Conservation (phyloP, 2,797 vertebrate genomes). For the Mormyrus proboscirostris region DNA sequence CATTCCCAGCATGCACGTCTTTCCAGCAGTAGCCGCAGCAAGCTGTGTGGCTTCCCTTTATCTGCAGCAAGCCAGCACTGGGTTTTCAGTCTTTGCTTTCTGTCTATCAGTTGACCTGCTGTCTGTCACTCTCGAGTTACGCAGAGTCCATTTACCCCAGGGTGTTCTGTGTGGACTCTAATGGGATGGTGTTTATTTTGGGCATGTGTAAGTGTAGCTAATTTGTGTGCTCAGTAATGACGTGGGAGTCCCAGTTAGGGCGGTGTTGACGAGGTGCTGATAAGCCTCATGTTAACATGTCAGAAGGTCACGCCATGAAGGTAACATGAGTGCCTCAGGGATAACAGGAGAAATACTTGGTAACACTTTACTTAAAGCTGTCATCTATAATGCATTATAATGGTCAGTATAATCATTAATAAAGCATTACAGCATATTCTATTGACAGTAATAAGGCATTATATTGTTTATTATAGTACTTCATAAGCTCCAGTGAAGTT, state of each 20-base stretch:
- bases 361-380: background rate
- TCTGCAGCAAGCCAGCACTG: background rate
- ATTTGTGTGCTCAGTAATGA: conserved; percentile 73
- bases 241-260: conserved; percentile 68
- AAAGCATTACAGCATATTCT: background rate
- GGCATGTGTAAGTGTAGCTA: conserved; percentile 66
- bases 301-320: conserved; percentile 41
- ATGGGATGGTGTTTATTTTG: conserved; percentile 63
- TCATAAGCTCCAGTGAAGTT: background rate
- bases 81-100: background rate
- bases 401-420: background rate
- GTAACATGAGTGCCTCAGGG: conserved; percentile 3
- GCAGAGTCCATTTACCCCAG: background rate
- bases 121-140: background rate
- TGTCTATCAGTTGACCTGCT: background rate
- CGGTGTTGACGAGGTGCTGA: conserved; percentile 69
- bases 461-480: background rate
- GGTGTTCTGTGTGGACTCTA: conserved; percentile 8
- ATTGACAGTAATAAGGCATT: background rate
- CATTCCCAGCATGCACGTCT: background rate
- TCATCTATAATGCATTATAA: background rate
- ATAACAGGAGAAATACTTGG: background rate
- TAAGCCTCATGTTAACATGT: conserved; percentile 72
- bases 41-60: background rate
- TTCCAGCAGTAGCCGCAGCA: background rate